Base-by-base conservation (phyloP, 2,888 invertebrate species). In the Drosophila imparisetae region DNA sequence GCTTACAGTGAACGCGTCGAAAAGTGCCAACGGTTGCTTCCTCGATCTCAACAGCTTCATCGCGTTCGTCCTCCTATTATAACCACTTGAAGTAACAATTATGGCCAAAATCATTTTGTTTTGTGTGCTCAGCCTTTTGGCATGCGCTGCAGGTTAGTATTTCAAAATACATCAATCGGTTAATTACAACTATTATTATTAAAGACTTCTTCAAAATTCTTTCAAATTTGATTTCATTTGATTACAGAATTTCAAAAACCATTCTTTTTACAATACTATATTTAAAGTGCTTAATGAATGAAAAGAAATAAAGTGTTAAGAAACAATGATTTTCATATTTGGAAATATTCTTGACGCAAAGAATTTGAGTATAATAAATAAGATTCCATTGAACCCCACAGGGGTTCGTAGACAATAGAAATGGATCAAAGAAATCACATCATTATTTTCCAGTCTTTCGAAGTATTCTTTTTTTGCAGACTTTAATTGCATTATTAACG, bases 121-220 rank as follows among this genome's bases (percentile, higher is more conserved):
- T 70, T 90, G 90, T 80, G 75, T 91, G 74, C 86, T 91, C 50
- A 85, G 90, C 75, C 86, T 90, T 65, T 76, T 91, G 83, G 91
- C 90, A 68, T 91, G 88, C 77, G 83, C 89, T 81, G 81, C 91
- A 91, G 91, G 91, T 91, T 87, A 83, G 90, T 91, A 87, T 10
- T 13, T 49, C 45, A 58, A 52, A n/a, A 27, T 49, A 10, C 42
- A 4, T 13, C 6, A 38, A 11, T 4, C 4, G 27, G 4, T 21
- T 38, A 38, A n/a, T 4, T 15, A 27, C 4, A 27, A 18, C 24
- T 49, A 27, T 5, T 10, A 18, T 18, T 10, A 11, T 2, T 11
- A 18, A 49, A 27, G 10, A 5, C 1, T 18, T 54, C 5, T 50
- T 13, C 6, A n/a, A 34, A 36, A 36, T 15, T 42, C 21, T 11